Base-by-base conservation (phyloP, 2,888 invertebrate genomes). In the Linnaemya tessellans region DNA sequence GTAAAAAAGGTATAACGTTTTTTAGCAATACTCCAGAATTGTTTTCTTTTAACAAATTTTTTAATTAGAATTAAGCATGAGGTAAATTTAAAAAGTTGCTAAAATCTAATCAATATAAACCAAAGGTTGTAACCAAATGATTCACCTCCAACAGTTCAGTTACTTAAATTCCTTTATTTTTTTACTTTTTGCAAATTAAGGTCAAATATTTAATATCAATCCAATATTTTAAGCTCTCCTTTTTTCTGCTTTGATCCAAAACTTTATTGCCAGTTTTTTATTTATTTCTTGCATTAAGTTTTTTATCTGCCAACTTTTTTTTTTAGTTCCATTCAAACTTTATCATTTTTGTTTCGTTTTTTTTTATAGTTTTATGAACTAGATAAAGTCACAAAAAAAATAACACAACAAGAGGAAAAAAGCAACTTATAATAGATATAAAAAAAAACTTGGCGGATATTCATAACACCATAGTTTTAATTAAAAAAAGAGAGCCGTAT, bases 381-480 rank as follows among this genome's bases (percentile, higher is more conserved):
- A 75, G 56, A 80, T 80, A 46, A 65, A 73, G 54, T 65, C 62
- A 64, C 35, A 75, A 22, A 58, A 22, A 58, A 30, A 80, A 64
- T 18, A 35, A 62, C 62, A 62, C 62, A 62, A 62, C 62, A 65
- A 41, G 38, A 22, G 11, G 13, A 13, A 67, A 13, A 30, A 56
- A 71, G n/a, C 51, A 81, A 60, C 67, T 56, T 4, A 78, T 60
- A 68, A 68, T 68, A 58, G 43, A 20, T 3, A 46, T 54, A 58
- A 41, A 51, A 67, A 25, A 56, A 74, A 62, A 70, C 22, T 81
- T 81, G 75, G 81, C 81, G 81, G 74, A 81, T 81, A 81, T 81
- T 62, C 81, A 81, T 81, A 81, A 81, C 62, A 81, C 81, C 62
- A 68, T 68, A 75, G 75, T 75, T 81, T 81, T 81, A 81, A 81